Conservation (phyloP, 2,113 vertebrate species). For the Gila orcuttii region DNA sequence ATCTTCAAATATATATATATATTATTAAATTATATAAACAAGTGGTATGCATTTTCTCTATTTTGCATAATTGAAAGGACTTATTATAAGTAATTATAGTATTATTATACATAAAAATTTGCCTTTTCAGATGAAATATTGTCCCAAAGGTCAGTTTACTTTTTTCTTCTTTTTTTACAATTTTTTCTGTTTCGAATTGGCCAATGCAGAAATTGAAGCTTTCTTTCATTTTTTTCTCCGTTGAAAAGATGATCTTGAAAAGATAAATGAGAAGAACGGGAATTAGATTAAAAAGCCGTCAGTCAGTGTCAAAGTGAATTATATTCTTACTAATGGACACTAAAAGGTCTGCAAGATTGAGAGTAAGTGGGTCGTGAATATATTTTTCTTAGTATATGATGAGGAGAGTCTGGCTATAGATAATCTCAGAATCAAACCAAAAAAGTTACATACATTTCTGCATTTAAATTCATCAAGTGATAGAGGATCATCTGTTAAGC, state of each 20-base stretch:
- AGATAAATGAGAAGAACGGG: neutral
- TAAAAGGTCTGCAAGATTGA: neutral
- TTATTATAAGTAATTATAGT: too few relatives aligned
- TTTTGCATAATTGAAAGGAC: neutral
- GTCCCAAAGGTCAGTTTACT: neutral
- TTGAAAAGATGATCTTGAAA: constrained; percentile 17
- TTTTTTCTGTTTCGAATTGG: neutral
- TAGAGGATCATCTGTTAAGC: neutral
- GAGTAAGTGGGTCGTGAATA: neutral
- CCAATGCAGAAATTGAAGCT: neutral
- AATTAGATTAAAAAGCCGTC: neutral
- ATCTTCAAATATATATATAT: neutral
- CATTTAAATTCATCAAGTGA: neutral
- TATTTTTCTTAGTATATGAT: neutral
- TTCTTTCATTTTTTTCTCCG: neutral
- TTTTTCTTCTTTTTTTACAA: neutral
- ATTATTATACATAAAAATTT: neutral
- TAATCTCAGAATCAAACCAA: neutral
- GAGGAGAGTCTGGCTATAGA: neutral
- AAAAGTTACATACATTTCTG: neutral
- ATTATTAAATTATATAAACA: too few relatives aligned
- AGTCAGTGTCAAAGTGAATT: neutral
- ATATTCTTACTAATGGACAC: constrained; percentile 9
- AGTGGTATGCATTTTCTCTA: too few relatives aligned
- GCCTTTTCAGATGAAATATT: neutral